Conservation (phyloP, 2,113 vertebrate species). For the Isurus oxyrinchus region DNA sequence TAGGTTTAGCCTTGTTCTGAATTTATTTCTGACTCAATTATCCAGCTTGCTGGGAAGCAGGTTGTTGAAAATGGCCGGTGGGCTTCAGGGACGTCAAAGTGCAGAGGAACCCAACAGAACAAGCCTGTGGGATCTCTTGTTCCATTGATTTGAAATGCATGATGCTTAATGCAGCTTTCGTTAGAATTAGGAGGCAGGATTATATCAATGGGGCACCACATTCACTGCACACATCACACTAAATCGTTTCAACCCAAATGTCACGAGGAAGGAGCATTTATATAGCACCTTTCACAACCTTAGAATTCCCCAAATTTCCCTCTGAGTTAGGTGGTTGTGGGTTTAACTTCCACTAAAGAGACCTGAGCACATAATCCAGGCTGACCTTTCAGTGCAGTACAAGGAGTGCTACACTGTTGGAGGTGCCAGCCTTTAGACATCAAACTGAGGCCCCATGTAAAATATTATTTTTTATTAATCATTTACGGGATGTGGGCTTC, state of each 20-base stretch:
- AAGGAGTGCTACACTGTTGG: not conserved
- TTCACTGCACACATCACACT: not conserved
- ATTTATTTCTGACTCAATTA: not conserved
- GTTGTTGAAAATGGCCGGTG: too few relatives aligned
- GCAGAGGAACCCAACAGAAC: not conserved
- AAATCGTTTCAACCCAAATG: not conserved
- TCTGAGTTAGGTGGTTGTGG: not conserved
- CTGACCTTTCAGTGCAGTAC: not conserved
- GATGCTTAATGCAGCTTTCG: too few relatives aligned
- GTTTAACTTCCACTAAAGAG: not conserved
- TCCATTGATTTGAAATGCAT: too few relatives aligned
- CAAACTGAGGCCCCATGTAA: not conserved
- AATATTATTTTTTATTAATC: too few relatives aligned
- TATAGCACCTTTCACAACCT: not conserved
- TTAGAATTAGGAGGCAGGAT: not conserved
- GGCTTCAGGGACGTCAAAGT: not conserved
- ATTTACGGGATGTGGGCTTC: too few relatives aligned
- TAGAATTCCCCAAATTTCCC: not conserved
- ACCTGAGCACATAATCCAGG: not conserved
- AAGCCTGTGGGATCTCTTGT: too few relatives aligned
- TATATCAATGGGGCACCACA: not conserved
- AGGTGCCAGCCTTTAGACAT: not conserved
- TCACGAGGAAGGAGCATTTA: not conserved
- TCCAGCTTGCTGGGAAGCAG: not conserved
- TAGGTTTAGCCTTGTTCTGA: constrained; percentile 50